Evolutionary conservation across 2,113 vertebrate genomes (phyloP).

Genomic region (Origma solitaria): DNA sequence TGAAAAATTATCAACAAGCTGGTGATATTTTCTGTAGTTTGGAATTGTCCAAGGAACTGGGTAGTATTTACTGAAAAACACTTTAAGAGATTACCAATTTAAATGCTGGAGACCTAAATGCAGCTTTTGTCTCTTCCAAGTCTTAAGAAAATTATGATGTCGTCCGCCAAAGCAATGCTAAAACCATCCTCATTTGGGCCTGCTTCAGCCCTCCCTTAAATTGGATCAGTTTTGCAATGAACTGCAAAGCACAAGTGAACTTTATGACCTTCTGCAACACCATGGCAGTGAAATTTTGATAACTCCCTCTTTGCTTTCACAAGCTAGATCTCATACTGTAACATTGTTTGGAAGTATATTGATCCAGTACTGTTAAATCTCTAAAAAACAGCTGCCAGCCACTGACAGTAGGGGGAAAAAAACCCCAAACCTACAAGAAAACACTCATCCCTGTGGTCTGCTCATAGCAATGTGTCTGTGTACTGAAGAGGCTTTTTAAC

Average conservation of each 20-base stretch:
- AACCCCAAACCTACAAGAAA: neutral
- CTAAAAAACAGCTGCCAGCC: constrained; percentile 42
- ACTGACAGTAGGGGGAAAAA: neutral
- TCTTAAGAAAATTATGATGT: neutral
- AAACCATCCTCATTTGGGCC: neutral
- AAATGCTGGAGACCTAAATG: neutral
- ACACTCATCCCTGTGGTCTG: neutral
- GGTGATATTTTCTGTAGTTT: neutral
- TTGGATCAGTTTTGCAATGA: neutral
- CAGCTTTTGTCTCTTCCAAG: neutral
- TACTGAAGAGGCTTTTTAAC: neutral
- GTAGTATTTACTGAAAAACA: neutral
- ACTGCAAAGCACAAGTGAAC: neutral
- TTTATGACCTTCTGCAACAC: neutral
- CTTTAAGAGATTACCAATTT: neutral
- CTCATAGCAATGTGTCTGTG: neutral
- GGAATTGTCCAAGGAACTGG: neutral
- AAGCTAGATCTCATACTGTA: neutral
- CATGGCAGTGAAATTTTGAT: neutral
- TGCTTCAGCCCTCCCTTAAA: neutral
- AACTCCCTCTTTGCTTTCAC: neutral
- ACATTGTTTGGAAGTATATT: neutral
- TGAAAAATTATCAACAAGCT: neutral
- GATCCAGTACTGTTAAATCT: neutral
- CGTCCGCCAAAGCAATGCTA: neutral